Evolutionary conservation across 1,140 invertebrate genomes (phyloP).

Genomic region (Trichonephila clavipes): DNA sequence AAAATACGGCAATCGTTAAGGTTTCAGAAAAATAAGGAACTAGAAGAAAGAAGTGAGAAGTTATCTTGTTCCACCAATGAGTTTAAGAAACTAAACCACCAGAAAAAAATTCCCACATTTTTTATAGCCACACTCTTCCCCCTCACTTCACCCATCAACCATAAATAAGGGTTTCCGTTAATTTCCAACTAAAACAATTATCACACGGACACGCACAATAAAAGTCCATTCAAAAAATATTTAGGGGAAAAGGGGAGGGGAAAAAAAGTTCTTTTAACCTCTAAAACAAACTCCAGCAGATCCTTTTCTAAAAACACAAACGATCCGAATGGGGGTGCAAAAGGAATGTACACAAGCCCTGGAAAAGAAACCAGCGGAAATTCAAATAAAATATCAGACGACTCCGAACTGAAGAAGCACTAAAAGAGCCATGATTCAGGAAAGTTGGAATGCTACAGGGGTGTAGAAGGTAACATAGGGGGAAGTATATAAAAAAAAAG

Average conservation of each 20-base stretch:
- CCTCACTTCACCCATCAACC: background rate
- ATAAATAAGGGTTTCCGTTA: conserved; percentile 59
- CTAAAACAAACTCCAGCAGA: conserved; percentile 48
- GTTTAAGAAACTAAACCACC: background rate
- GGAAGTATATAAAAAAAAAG: conserved; percentile 1
- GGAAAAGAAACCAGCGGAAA: conserved; percentile 50
- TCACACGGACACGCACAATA: conserved; percentile 42
- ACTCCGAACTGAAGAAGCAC: conserved; percentile 17
- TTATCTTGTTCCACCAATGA: background rate
- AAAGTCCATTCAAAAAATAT: background rate
- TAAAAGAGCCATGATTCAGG: conserved; percentile 5
- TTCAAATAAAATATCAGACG: conserved; percentile 62
- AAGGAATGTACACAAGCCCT: conserved; percentile 52
- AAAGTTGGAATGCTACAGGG: conserved; percentile 7
- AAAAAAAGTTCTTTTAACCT: conserved; percentile 43
- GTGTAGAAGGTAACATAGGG: conserved; percentile 10
- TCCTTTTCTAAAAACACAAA: conserved; percentile 60
- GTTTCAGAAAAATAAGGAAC: background rate
- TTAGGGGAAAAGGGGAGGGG: background rate
- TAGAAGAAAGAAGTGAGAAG: background rate
- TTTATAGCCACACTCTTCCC: background rate
- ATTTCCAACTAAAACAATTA: conserved; percentile 66
- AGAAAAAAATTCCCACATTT: background rate
- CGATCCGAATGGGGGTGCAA: background rate
- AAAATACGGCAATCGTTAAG: no score